Evolutionary conservation across 2,797 vertebrate species (phyloP).

Genomic region (Tolypeutes matacus): DNA sequence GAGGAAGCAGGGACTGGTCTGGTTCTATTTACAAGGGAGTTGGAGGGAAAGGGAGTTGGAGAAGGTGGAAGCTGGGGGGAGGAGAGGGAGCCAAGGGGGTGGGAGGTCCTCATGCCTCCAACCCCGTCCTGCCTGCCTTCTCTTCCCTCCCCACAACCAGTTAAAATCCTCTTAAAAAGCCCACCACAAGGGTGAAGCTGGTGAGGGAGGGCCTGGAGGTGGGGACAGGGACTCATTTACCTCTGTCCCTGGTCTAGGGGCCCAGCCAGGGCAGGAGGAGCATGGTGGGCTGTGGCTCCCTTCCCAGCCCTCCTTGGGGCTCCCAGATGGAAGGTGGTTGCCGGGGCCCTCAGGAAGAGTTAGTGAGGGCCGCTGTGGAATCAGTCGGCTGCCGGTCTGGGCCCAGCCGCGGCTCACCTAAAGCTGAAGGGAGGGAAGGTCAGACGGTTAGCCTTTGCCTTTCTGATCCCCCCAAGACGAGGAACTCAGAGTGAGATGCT

Average conservation of each 20-base stretch:
- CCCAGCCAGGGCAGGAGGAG: slow-evolving; percentile 75
- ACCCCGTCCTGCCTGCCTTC: slow-evolving; percentile 72
- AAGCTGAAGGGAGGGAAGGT: slow-evolving; percentile 56
- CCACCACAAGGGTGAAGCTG: slow-evolving; percentile 77
- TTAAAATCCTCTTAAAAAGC: slow-evolving; percentile 86
- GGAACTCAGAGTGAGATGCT: neutral
- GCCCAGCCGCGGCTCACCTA: slow-evolving; percentile 92
- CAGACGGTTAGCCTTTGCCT: slow-evolving; percentile 51
- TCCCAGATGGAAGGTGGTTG: slow-evolving; percentile 73
- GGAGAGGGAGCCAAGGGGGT: slow-evolving; percentile 62
- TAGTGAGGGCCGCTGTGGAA: slow-evolving; percentile 92
- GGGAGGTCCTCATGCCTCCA: slow-evolving; percentile 72
- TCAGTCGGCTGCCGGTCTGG: slow-evolving; percentile 92
- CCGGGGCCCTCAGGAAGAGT: slow-evolving; percentile 92
- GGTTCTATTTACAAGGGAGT: slow-evolving; percentile 84
- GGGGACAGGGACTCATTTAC: slow-evolving; percentile 75
- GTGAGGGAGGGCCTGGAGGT: slow-evolving; percentile 72
- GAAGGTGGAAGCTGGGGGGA: slow-evolving; percentile 70
- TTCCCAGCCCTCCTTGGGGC: slow-evolving; percentile 75
- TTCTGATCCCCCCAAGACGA: neutral
- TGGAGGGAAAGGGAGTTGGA: slow-evolving; percentile 14
- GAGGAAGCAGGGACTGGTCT: slow-evolving; percentile 67
- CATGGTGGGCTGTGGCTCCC: slow-evolving; percentile 74
- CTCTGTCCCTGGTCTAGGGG: slow-evolving; percentile 79
- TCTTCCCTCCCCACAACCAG: slow-evolving; percentile 81